phyloP scores from a whole-genome alignment of 2,797 vertebrate species.

The Columba guinea region DNA sequence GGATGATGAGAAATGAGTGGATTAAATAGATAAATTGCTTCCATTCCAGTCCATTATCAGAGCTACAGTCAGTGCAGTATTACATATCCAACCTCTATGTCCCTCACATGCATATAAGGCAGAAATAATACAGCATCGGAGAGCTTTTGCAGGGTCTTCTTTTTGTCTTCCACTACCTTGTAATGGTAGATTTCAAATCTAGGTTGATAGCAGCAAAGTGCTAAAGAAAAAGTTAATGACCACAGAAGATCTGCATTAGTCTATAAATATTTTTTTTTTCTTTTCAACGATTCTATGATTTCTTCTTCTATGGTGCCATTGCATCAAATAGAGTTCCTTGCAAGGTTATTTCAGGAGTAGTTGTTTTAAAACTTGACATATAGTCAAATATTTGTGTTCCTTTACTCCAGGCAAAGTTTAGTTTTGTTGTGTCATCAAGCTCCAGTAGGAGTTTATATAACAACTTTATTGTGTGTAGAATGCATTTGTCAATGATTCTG shows the following conservation, averaged over 20 bases:
- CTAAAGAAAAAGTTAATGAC: not conserved
- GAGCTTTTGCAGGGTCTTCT: not conserved
- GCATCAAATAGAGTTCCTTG: constrained; percentile 16
- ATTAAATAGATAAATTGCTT: not conserved
- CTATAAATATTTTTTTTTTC: not conserved
- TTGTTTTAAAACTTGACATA: constrained; percentile 35
- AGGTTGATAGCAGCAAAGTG: not conserved
- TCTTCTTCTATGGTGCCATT: not conserved
- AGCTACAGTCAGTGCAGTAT: not conserved
- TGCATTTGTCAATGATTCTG: constrained; percentile 27
- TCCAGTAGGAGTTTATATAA: constrained; percentile 5
- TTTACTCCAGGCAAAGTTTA: constrained; percentile 32
- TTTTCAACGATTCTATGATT: not conserved
- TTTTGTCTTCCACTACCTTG: not conserved
- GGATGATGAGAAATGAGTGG: not conserved
- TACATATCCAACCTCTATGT: fast-evolving
- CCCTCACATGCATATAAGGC: not conserved
- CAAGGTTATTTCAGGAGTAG: constrained; percentile 34
- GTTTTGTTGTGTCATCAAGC: constrained; percentile 13
- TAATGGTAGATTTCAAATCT: not conserved
- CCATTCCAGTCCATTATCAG: not conserved
- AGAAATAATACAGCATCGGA: not conserved
- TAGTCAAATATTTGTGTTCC: constrained; percentile 27
- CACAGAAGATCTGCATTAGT: not conserved
- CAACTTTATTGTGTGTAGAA: not conserved